Evolutionary conservation across 2,797 vertebrate genomes (phyloP).

Genomic region (Avahi laniger): DNA sequence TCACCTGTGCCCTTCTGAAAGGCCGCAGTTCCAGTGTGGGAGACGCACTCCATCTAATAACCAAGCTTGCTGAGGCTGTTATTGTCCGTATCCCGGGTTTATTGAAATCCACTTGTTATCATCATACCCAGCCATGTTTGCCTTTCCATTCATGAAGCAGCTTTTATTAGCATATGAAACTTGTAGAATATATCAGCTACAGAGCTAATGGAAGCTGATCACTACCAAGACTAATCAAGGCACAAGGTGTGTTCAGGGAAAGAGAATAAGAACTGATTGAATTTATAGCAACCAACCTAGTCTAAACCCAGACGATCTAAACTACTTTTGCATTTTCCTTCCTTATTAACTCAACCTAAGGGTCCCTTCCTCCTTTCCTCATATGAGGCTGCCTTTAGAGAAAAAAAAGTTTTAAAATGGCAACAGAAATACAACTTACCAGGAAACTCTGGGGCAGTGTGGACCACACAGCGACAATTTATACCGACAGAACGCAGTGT

Average conservation of each 20-base stretch:
- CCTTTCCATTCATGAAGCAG: not conserved
- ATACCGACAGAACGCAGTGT: not conserved
- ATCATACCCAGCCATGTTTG: fast-evolving
- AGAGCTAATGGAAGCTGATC: not conserved
- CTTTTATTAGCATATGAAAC: not conserved
- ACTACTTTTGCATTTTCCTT: not conserved
- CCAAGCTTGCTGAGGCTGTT: fast-evolving
- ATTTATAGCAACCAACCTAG: fast-evolving
- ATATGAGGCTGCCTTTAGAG: not conserved
- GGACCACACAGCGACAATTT: constrained; percentile 28
- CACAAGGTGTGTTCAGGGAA: fast-evolving
- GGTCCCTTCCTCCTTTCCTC: not conserved
- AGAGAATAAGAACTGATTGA: fast-evolving
- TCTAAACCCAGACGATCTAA: not conserved
- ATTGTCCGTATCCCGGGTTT: fast-evolving
- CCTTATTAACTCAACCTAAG: fast-evolving
- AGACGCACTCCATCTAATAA: not conserved
- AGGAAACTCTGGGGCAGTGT: not conserved
- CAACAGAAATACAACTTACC: not conserved
- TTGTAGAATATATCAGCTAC: fast-evolving
- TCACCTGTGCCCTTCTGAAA: not conserved
- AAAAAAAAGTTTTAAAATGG: constrained; percentile 7
- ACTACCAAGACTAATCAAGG: fast-evolving
- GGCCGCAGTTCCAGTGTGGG: not conserved
- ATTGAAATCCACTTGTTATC: not conserved